These are phyloP conservation scores for Limnothrissa miodon DNA, from an alignment of 2,113 vertebrate genomes.

Conservation along the genomic window DNA sequence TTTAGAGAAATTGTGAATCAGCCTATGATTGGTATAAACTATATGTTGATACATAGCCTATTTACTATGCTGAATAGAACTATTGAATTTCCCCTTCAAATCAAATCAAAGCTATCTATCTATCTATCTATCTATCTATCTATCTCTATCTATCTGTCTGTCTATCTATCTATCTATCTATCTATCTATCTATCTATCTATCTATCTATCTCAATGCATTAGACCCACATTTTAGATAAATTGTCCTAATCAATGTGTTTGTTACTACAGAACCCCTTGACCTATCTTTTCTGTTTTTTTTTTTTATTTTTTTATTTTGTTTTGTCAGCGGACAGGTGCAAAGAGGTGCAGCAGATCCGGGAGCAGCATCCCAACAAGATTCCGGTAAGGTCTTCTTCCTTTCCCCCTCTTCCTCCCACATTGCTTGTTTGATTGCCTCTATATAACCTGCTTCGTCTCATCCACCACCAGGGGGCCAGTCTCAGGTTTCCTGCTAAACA, in stretches of 20 bases:
- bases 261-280: not conserved
- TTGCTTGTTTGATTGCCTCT: not conserved
- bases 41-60: no score
- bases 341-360: slow-evolving; percentile 96
- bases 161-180: no score
- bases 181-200: no score
- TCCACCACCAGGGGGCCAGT: not conserved
- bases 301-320: slow-evolving; percentile 41
- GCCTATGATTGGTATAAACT: no score
- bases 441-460: not conserved
- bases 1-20: no score
- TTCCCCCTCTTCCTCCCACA: not conserved
- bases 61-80: no score
- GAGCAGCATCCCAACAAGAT: slow-evolving; percentile 98
- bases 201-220: no score
- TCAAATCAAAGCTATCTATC: no score
- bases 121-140: no score
- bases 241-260: slow-evolving; percentile 3
- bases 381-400: slow-evolving; percentile 79
- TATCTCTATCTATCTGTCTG: no score
- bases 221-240: no score
- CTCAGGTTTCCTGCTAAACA: not conserved
- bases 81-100: no score
- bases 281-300: not conserved
- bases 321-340: slow-evolving; percentile 88